Conservation (phyloP, 2,797 vertebrate species). For the Cetoscarus ocellatus region DNA sequence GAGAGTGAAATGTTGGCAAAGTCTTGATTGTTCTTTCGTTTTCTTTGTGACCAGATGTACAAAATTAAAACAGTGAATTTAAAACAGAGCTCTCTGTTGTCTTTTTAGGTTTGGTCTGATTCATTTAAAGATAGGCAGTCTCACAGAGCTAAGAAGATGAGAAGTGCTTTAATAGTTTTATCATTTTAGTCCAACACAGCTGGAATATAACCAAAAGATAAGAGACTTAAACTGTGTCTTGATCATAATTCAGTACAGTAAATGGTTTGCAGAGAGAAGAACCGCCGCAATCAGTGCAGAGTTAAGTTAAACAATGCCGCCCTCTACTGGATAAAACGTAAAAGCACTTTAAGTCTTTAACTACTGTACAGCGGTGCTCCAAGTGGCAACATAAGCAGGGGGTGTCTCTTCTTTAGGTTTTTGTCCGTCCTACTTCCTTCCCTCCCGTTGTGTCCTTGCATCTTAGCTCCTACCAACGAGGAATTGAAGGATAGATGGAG, state of each 20-base stretch:
- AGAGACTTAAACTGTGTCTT: background rate
- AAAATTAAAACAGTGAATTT: conserved; percentile 71
- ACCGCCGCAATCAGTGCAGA: rapidly evolving
- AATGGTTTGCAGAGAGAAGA: background rate
- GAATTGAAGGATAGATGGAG: no score
- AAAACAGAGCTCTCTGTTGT: conserved; percentile 24
- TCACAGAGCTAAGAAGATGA: background rate
- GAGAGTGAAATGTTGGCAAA: conserved; percentile 25
- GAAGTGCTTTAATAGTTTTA: background rate
- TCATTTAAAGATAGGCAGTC: conserved; percentile 1
- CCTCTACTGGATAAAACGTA: conserved; percentile 43
- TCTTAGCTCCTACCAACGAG: no score
- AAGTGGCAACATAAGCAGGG: background rate
- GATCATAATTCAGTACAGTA: background rate
- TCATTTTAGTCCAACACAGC: background rate
- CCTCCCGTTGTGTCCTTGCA: no score
- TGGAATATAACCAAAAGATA: background rate
- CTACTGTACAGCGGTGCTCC: background rate
- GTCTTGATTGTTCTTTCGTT: conserved; percentile 40
- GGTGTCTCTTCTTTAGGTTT: no score
- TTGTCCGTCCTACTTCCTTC: no score
- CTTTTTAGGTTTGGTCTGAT: conserved; percentile 19
- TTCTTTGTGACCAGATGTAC: conserved; percentile 58
- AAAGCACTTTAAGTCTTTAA: background rate
- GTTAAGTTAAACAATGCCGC: conserved; percentile 31